phyloP scores from a whole-genome alignment of 2,797 vertebrate species.

The Babyrousa celebensis region DNA sequence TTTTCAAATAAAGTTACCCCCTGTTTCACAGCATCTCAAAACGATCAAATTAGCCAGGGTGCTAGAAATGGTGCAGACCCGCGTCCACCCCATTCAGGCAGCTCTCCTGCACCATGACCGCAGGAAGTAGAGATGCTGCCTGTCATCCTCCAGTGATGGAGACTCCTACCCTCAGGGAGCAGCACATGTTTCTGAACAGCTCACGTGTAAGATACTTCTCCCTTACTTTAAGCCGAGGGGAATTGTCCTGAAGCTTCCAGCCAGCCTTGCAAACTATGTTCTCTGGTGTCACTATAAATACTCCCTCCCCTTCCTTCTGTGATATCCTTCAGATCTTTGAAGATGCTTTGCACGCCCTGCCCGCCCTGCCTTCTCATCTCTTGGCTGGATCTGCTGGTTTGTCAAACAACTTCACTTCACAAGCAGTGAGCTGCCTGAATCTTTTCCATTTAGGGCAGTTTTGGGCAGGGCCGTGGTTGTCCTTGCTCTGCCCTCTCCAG shows the following conservation, averaged over 20 bases:
- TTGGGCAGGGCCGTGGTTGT: constrained; percentile 55
- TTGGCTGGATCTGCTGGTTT: constrained; percentile 54
- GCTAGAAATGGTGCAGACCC: accelerated
- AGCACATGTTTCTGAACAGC: background rate
- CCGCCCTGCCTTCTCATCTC: background rate
- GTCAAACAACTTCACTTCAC: constrained; percentile 81
- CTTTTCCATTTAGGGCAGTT: constrained; percentile 77
- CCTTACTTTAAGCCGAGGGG: background rate
- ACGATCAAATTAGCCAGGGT: background rate
- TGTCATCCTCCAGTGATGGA: background rate
- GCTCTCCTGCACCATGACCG: background rate
- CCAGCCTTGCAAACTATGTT: background rate
- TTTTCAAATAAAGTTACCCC: constrained; percentile 31
- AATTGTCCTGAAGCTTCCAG: constrained; percentile 37
- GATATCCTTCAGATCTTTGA: background rate
- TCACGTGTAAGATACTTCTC: constrained; percentile 20
- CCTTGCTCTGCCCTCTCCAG: background rate
- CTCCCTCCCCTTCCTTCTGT: background rate
- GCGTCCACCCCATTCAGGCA: accelerated
- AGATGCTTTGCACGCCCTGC: background rate
- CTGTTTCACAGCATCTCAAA: background rate
- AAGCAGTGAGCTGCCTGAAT: constrained; percentile 70
- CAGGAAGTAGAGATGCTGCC: background rate
- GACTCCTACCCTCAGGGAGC: too few relatives aligned
- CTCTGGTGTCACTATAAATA: background rate